Evolutionary conservation across 2,888 invertebrate genomes (phyloP), one percentile per base, ranked within the genome.

Genomic region (Mellilla xanthometata): DNA sequence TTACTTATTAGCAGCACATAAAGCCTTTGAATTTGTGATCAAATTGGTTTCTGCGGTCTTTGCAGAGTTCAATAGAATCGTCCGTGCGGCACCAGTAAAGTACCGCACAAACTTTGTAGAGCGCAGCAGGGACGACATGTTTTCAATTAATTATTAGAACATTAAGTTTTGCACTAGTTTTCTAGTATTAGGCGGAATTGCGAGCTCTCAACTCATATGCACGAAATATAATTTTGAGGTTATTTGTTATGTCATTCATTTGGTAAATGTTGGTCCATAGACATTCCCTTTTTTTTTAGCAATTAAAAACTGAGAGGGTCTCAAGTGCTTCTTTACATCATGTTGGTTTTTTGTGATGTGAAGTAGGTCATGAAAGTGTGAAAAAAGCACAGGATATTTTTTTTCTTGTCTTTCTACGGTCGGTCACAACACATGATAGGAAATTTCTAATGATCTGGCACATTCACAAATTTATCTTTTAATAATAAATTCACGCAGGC

Each of bases 91-190:
- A 64, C 93, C 93, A 55, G 93, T 93, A 68, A 94, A 93, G 76
- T 94, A 93, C 57, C 94, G 91, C 56, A 94, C 91, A 81, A 94
- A 93, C 80, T 94, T 95, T 23, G 94, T 94, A 39, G 94, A 94
- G 63, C 95, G 91, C 68, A 93, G 77, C 58, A 93, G 90, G 52
- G 93, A 92, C 66, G 93, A 92, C 93, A 93, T 93, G 59, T 56
- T 86, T 46, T 32, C 52, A 44, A 30, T 36, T 9, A 27, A 50
- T 52, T 50, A 51, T 49, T 59, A 65, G 41, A 43, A 46, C 62
- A 70, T 67, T 54, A 58, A 58, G 39, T 53, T 50, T 49, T 50
- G 11, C 24, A 52, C 38, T 26, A 22, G 9, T 40, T 50, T 38
- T 46, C 39, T 8, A 12, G 33, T 8, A 41, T 35, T 42, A 51